Evolutionary conservation across 1,140 invertebrate genomes (phyloP).

Genomic region (Scaptomyza montana): DNA sequence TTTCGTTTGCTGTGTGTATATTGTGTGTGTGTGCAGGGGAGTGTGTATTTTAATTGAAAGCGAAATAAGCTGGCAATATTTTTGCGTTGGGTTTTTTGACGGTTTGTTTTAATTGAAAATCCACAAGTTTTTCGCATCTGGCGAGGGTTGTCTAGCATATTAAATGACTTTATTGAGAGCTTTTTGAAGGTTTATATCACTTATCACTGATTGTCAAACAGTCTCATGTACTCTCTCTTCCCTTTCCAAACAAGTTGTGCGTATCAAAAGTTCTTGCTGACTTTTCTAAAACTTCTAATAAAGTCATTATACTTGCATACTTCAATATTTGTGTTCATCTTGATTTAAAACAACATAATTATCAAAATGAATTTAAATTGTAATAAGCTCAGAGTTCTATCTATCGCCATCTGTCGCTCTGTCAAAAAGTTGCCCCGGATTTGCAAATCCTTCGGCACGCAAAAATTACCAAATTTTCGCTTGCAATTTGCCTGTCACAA

Average conservation of each 20-base stretch:
- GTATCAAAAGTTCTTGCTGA: too few relatives aligned
- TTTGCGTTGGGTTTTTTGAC: conserved; percentile 5
- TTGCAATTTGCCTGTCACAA: conserved; percentile 40
- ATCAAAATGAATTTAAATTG: background rate
- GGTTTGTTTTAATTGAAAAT: conserved; percentile 33
- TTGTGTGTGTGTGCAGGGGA: conserved; percentile 6
- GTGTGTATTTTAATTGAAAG: conserved; percentile 67
- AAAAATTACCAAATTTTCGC: conserved; percentile 46
- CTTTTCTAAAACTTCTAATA: too few relatives aligned
- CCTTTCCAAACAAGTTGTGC: too few relatives aligned
- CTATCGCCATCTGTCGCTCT: background rate
- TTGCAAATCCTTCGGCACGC: conserved; percentile 15
- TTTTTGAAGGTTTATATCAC: background rate
- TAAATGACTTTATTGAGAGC: background rate
- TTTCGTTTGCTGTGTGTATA: conserved; percentile 4
- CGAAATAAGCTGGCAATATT: conserved; percentile 43
- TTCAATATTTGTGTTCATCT: background rate
- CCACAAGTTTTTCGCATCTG: conserved; percentile 11
- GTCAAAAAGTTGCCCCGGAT: conserved; percentile 1
- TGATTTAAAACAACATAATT: background rate
- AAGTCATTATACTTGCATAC: too few relatives aligned
- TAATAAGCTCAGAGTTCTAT: background rate
- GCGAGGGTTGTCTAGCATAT: conserved; percentile 4
- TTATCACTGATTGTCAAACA: too few relatives aligned
- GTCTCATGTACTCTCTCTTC: too few relatives aligned